A percentile compares a stretch with the other conserved stretches of the same genome.
Evolutionary conservation across 2,113 vertebrate species (phyloP).

Genomic region (Entelurus aequoreus): DNA sequence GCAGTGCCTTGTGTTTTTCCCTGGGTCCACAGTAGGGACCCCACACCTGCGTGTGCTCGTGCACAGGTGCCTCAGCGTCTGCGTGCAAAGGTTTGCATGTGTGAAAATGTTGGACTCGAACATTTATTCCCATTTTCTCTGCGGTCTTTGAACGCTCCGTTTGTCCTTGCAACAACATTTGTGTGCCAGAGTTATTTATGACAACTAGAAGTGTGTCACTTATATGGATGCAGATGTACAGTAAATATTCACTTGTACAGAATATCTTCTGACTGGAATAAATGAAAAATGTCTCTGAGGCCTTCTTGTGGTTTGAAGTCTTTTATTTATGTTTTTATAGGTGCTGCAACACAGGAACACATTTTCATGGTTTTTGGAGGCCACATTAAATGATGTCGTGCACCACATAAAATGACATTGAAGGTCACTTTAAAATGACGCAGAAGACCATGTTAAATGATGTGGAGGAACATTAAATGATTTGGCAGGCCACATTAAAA

Average conservation of each 20-base stretch:
- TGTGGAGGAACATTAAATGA: too few species aligned
- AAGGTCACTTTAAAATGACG: too few species aligned
- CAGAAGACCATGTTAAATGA: too few species aligned
- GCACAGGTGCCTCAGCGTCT: slow-evolving; percentile 38
- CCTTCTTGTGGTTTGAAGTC: background rate
- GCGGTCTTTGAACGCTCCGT: background rate
- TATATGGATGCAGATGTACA: too few species aligned
- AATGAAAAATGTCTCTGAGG: slow-evolving; percentile 30
- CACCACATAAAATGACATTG: too few species aligned
- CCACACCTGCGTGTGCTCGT: slow-evolving; percentile 25
- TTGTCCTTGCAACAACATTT: slow-evolving; percentile 12
- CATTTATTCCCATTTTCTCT: slow-evolving; percentile 8
- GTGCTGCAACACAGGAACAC: too few species aligned
- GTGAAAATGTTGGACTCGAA: slow-evolving; percentile 22
- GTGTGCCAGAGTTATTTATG: slow-evolving; percentile 64
- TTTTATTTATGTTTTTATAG: background rate
- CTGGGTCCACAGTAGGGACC: too few species aligned
- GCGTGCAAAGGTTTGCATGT: slow-evolving; percentile 32
- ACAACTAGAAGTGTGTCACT: slow-evolving; percentile 10
- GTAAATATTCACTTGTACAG: slow-evolving; percentile 54
- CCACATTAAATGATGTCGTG: too few species aligned
- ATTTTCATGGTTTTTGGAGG: too few species aligned
- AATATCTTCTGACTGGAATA: slow-evolving; percentile 62
- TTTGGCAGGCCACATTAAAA: too few species aligned
- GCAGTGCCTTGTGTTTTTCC: slow-evolving; percentile 71